phyloP scores from a whole-genome alignment of 2,113 vertebrate genomes.

The Struthidea cinerea region DNA sequence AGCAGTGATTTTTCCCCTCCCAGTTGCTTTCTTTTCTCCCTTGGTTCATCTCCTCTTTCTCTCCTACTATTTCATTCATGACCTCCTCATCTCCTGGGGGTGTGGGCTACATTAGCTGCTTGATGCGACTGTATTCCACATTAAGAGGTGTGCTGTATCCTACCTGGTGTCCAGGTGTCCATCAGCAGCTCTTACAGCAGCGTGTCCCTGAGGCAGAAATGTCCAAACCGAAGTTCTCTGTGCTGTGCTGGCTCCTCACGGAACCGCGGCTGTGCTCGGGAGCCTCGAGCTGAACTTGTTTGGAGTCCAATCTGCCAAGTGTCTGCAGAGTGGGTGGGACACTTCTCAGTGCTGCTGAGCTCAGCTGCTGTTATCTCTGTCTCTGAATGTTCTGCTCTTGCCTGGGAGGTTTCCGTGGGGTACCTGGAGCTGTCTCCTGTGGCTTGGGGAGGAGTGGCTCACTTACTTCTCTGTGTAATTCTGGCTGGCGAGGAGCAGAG shows the following conservation, averaged over 20 bases:
- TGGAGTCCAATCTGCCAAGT: no score
- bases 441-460: neutral
- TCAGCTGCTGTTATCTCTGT: neutral
- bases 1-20: fast-evolving
- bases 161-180: neutral
- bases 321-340: neutral
- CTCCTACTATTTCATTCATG: neutral
- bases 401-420: neutral
- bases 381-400: neutral
- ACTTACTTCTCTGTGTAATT: neutral
- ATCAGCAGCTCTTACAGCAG: neutral
- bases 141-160: neutral
- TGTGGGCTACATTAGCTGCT: neutral
- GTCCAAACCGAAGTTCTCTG: neutral
- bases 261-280: neutral
- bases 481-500: neutral
- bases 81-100: neutral
- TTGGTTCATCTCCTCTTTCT: neutral
- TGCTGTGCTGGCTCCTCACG: neutral
- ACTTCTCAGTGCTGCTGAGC: neutral
- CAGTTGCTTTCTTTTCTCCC: neutral
- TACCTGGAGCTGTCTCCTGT: neutral
- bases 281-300: neutral
- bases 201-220: neutral
- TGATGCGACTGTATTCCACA: neutral